A percentile compares a stretch with the other conserved stretches of the same genome.
Conservation (phyloP, 2,797 vertebrate species). For the Galaxias olidus region DNA sequence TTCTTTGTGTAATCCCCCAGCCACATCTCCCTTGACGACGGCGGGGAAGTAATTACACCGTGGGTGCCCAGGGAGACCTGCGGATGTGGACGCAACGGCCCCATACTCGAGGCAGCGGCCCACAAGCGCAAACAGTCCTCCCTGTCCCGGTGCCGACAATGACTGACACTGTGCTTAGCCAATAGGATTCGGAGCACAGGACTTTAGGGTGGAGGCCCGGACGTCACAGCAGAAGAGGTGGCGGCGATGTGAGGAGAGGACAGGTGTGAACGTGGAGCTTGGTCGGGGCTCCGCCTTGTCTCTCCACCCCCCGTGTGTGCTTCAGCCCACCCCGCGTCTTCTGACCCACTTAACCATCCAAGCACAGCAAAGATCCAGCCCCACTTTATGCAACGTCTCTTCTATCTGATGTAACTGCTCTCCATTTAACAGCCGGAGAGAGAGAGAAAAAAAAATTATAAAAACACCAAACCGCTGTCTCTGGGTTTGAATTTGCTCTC, state of each 20-base stretch:
- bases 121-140: background rate
- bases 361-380: no score
- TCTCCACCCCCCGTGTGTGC: no score
- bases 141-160: background rate
- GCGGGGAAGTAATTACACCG: conserved; percentile 1
- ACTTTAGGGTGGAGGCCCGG: background rate
- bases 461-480: no score
- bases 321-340: no score
- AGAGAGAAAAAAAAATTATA: no score
- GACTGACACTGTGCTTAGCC: background rate
- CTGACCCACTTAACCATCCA: no score
- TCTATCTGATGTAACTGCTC: no score
- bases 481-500: no score
- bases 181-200: background rate
- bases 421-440: no score
- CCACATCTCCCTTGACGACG: background rate
- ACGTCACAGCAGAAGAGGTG: no score
- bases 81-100: background rate
- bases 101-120: conserved; percentile 6
- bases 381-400: no score
- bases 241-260: background rate
- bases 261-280: background rate
- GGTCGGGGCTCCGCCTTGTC: no score
- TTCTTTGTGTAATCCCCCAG: conserved; percentile 1
- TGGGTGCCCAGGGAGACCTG: background rate